phyloP scores from a whole-genome alignment of 2,113 vertebrate genomes.

The Todiramphus saurophagus region DNA sequence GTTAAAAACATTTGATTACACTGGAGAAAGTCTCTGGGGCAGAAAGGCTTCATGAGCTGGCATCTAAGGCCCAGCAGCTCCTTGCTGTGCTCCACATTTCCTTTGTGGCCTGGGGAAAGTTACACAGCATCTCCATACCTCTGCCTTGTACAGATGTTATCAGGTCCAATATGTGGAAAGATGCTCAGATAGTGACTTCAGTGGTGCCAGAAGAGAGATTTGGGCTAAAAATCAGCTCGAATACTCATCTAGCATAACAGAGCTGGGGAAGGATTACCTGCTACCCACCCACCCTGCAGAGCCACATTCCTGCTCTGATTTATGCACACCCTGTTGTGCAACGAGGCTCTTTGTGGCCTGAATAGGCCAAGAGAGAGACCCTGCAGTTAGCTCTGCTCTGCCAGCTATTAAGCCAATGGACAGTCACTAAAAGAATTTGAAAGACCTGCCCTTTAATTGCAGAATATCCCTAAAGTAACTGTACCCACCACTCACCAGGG shows the following conservation, averaged over 20 bases:
- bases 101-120: background rate
- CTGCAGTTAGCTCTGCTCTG: background rate
- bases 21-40: background rate
- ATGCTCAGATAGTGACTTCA: background rate
- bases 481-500: fast-evolving
- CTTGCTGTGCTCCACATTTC: background rate
- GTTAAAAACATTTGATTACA: background rate
- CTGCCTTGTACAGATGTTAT: slow-evolving; percentile 31
- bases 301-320: background rate
- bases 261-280: background rate
- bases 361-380: background rate
- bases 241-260: background rate
- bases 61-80: background rate
- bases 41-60: fast-evolving
- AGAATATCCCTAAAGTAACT: background rate
- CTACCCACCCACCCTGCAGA: background rate
- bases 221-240: background rate
- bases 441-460: background rate
- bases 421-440: background rate
- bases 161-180: background rate
- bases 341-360: background rate
- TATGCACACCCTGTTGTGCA: background rate
- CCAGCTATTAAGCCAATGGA: background rate
- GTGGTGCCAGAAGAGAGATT: background rate
- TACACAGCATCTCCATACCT: background rate